Conservation (phyloP, 2,113 vertebrate genomes). For the Pseudolaguvia tuberculata region DNA sequence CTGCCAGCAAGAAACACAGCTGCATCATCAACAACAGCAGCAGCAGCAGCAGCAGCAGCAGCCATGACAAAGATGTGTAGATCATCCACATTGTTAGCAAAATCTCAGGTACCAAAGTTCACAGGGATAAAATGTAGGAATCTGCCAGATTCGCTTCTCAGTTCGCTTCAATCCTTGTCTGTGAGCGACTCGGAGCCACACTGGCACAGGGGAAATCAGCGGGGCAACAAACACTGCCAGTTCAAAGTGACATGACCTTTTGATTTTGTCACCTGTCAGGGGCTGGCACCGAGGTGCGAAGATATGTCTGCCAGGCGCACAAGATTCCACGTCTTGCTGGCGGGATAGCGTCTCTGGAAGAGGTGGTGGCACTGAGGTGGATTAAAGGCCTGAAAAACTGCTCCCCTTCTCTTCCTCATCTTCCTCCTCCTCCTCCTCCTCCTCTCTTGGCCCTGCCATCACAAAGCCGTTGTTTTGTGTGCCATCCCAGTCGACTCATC, state of each 20-base stretch:
- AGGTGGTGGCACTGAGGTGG: conserved; percentile 43
- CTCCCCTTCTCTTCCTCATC: conserved; percentile 36
- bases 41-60: conserved; percentile 31
- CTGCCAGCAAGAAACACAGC: conserved; percentile 49
- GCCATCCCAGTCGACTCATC: conserved; percentile 40
- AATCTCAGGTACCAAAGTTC: conserved; percentile 70
- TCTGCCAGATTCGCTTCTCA: conserved; percentile 66
- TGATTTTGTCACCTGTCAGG: conserved; percentile 95
- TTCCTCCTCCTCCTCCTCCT: conserved; percentile 21
- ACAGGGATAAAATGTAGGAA: conserved; percentile 62
- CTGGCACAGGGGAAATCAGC: conserved; percentile 89
- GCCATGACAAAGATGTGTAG: conserved; percentile 56
- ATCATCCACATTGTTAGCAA: conserved; percentile 64
- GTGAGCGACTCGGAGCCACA: conserved; percentile 65
- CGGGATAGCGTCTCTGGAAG: conserved; percentile 37
- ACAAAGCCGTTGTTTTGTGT: conserved; percentile 24
- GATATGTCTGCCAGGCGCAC: conserved; percentile 60
- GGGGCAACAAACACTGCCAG: conserved; percentile 88
- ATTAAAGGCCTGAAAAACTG: conserved; percentile 51
- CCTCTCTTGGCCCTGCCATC: conserved; percentile 38
- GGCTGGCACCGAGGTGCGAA: conserved; percentile 69
- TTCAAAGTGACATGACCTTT: conserved; percentile 97
- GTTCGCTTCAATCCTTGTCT: conserved; percentile 67
- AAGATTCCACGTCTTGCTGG: conserved; percentile 42
- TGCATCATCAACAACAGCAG: conserved; percentile 33